Evolutionary conservation across 2,797 vertebrate genomes (phyloP).

Genomic region (Sibirionetta formosa): DNA sequence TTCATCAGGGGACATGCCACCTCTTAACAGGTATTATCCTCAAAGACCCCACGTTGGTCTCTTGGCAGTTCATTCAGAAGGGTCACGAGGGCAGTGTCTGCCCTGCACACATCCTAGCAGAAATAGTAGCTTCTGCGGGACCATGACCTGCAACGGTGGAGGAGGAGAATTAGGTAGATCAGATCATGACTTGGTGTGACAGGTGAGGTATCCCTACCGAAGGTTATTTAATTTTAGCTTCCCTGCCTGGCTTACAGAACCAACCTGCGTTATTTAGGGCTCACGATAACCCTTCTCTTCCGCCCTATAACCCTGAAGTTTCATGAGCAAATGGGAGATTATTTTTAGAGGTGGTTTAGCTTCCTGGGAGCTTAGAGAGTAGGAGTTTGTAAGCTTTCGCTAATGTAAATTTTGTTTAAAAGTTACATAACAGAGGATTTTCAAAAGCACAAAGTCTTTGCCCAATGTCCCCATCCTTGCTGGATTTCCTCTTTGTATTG

Average conservation of each 20-base stretch:
- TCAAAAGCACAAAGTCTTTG: background rate
- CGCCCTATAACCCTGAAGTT: background rate
- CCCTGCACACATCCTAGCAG: constrained; percentile 2
- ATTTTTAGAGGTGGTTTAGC: constrained; percentile 22
- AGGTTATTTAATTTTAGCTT: constrained; percentile 66
- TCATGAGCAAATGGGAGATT: background rate
- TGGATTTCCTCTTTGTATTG: background rate
- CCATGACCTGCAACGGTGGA: background rate
- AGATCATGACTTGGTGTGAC: background rate
- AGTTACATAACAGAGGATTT: background rate
- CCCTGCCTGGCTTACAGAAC: constrained; percentile 18
- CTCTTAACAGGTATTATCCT: background rate
- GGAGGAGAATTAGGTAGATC: constrained; percentile 61
- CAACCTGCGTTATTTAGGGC: background rate
- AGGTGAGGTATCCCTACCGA: constrained; percentile 25
- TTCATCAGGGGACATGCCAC: background rate
- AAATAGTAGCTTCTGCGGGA: constrained; percentile 8
- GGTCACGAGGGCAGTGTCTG: background rate
- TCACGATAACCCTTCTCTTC: background rate
- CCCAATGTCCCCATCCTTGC: background rate
- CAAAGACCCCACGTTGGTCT: background rate
- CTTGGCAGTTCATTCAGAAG: background rate
- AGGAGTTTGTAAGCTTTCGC: background rate
- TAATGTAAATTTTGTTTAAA: background rate
- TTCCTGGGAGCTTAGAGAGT: background rate